Conservation (phyloP, 2,888 invertebrate genomes). For the Thereva unica region DNA sequence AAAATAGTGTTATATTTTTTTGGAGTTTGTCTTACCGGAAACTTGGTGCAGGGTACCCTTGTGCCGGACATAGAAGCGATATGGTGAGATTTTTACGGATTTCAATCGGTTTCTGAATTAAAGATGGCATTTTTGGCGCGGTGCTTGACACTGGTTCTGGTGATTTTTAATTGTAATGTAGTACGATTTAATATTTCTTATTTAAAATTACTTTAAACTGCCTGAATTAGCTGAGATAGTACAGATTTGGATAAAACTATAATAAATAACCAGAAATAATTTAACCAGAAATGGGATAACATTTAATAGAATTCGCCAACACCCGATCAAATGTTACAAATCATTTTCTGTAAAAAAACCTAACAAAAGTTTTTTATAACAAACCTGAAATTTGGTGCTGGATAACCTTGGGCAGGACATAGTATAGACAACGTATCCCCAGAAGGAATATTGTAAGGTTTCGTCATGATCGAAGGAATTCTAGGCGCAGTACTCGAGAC, state of each 20-base stretch:
- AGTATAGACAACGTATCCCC: slow-evolving; percentile 53
- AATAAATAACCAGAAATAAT: too few species aligned
- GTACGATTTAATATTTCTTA: slow-evolving; percentile 61
- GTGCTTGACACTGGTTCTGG: slow-evolving; percentile 62
- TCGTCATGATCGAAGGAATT: slow-evolving; percentile 48
- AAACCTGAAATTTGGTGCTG: slow-evolving; percentile 70
- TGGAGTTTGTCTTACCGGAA: slow-evolving; percentile 63
- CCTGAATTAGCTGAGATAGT: slow-evolving; percentile 12
- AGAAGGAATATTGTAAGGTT: slow-evolving; percentile 39
- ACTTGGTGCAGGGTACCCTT: slow-evolving; percentile 74
- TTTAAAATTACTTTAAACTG: slow-evolving; percentile 10
- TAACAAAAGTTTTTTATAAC: not conserved
- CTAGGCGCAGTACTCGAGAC: slow-evolving; percentile 59
- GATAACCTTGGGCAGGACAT: slow-evolving; percentile 72
- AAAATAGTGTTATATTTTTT: not conserved
- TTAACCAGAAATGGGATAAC: too few species aligned
- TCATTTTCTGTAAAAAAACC: too few species aligned
- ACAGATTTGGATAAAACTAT: too few species aligned
- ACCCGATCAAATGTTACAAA: too few species aligned
- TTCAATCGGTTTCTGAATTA: slow-evolving; percentile 55
- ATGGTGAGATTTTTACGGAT: slow-evolving; percentile 47
- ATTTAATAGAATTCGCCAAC: too few species aligned
- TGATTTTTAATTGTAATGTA: slow-evolving; percentile 52
- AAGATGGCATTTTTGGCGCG: slow-evolving; percentile 60
- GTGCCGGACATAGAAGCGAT: slow-evolving; percentile 71